Percentiles rank a stretch among this genome's conserved stretches.
phyloP scores from a whole-genome alignment of 2,113 vertebrate genomes.

The Zosterops hypoxanthus region DNA sequence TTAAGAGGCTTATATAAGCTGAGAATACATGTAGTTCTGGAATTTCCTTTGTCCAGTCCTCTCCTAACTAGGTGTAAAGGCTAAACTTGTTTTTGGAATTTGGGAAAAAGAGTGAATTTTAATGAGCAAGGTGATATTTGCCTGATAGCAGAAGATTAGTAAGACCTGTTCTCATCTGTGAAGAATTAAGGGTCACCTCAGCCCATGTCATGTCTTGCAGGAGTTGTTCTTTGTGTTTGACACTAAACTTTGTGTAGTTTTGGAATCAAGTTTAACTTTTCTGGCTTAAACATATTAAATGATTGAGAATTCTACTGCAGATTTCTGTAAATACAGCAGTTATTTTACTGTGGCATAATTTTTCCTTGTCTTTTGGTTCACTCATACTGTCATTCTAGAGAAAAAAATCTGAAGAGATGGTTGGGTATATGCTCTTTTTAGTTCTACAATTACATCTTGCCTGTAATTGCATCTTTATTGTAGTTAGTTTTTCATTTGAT shows the following conservation, averaged over 20 bases:
- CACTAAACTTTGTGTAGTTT: background rate
- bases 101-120: constrained; percentile 30
- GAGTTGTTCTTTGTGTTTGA: background rate
- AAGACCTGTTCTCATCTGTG: background rate
- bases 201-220: background rate
- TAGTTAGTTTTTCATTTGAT: background rate
- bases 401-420: background rate
- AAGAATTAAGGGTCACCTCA: background rate
- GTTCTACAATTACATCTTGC: background rate
- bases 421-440: background rate
- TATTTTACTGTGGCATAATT: background rate
- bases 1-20: background rate
- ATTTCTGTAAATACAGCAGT: background rate
- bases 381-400: background rate
- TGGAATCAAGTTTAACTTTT: constrained; percentile 1
- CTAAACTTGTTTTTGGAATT: background rate
- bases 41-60: background rate
- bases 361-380: background rate
- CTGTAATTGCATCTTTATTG: background rate
- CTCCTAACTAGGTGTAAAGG: background rate
- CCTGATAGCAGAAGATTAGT: background rate
- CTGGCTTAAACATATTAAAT: background rate
- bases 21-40: background rate
- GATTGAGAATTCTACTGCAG: background rate
- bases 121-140: background rate